Percentiles rank a stretch among this genome's conserved stretches.
phyloP scores from a whole-genome alignment of 2,888 invertebrate genomes.

The Drosophila sordidula region DNA sequence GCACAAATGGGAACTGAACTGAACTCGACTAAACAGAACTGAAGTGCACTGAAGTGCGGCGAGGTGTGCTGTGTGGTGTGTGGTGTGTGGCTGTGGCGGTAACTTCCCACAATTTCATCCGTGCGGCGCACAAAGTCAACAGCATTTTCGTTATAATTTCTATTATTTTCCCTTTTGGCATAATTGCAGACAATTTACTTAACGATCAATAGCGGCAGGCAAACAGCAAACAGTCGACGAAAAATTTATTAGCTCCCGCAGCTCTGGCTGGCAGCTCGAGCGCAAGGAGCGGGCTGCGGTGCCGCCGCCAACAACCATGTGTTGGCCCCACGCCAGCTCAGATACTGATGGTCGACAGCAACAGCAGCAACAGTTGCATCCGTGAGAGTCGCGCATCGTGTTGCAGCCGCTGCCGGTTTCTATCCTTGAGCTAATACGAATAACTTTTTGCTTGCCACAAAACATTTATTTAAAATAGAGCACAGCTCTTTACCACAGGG shows the following conservation, averaged over 20 bases:
- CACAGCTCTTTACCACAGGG: conserved; percentile 49
- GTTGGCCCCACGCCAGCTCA: conserved; percentile 64
- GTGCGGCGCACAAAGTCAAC: conserved; percentile 64
- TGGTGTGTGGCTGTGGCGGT: conserved; percentile 7
- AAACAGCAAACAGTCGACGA: conserved; percentile 56
- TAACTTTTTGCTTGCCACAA: conserved; percentile 69
- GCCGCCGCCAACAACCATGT: conserved; percentile 55
- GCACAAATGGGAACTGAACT: conserved; percentile 55
- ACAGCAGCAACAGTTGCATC: conserved; percentile 31
- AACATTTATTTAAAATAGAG: conserved; percentile 78
- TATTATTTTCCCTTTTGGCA: conserved; percentile 83
- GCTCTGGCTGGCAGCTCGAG: conserved; percentile 45
- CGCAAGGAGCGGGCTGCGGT: conserved; percentile 18
- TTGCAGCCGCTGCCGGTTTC: conserved; percentile 56
- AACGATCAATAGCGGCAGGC: conserved; percentile 79
- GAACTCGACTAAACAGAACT: conserved; percentile 14
- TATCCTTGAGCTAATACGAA: conserved; percentile 70
- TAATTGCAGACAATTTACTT: conserved; percentile 83
- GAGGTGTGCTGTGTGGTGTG: conserved; percentile 16
- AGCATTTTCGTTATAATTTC: conserved; percentile 81
- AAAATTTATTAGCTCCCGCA: conserved; percentile 82
- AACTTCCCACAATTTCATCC: conserved; percentile 66
- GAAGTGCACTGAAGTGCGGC: conserved; percentile 21
- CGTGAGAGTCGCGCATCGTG: conserved; percentile 58
- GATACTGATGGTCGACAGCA: conserved; percentile 40